Base-by-base conservation (phyloP, 1,140 invertebrate genomes). In the Hypsibius dujardini region DNA sequence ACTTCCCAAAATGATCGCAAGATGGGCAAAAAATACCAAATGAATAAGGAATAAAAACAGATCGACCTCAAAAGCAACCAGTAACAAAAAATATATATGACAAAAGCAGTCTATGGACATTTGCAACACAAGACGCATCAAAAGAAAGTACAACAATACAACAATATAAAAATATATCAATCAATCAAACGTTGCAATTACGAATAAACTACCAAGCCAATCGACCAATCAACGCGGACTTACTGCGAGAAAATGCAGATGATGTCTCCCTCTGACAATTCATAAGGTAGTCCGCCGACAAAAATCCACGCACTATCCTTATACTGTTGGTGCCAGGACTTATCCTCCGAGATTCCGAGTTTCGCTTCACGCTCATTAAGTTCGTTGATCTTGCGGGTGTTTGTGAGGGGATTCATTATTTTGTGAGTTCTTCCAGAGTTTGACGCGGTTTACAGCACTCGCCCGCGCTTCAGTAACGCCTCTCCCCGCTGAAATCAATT, bases 301-400 rank as follows among this genome's bases (percentile, higher is more conserved):
- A 95, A 98, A 74, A 99, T 86, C 96, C 96, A 99, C 46, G 95
- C 95, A 79, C 93, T 97, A 74, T 94, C 88, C 79, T 87, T 89
- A 78, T 98, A 98, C 77, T 94, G 87, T 77, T 96, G 88, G 82
- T 98, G 96, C 96, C 96, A 99, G 2, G 95, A 97, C 1, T 81
- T 74, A n/a, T 77, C 69, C 46, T 81, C 85, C 46, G 79, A 75
- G 7, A 83, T 75, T 47, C 86, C 86, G 46, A 84, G 80, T 72
- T 84, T 80, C 14, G 98, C 79, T 77, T 98, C 95, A 75, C 86
- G 84, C 79, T 95, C 87, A 78, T 90, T 95, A 67, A 98, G 78
- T 80, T 96, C 95, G 59, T 88, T 84, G 40, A 96, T 87, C 82
- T 95, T 96, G 50, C 76, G 75, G 70, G 79, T 79, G 71, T 78